These are phyloP conservation scores for Phycodurus eques DNA, from an alignment of 2,113 vertebrate species.

Conservation along the genomic window DNA sequence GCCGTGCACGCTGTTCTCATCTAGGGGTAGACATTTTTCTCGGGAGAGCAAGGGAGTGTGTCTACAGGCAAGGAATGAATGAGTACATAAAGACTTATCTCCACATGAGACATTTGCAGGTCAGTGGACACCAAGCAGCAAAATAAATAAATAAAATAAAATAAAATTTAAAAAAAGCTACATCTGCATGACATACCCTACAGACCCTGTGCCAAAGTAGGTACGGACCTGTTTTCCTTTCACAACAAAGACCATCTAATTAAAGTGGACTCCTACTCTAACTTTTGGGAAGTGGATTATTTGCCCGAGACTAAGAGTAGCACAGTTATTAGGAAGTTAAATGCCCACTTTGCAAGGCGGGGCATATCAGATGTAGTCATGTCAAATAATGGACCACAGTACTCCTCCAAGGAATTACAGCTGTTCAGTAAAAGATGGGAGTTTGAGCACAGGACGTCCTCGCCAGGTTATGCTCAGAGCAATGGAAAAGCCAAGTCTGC, in stretches of 20 bases:
- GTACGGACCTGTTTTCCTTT: constrained; percentile 6
- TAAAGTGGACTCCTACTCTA: neutral
- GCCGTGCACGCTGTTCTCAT: constrained; percentile 17
- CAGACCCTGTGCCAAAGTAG: constrained; percentile 3
- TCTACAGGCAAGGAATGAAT: constrained; percentile 23
- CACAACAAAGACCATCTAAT: neutral
- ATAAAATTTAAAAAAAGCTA: neutral
- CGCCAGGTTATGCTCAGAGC: neutral
- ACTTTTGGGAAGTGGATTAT: constrained; percentile 1
- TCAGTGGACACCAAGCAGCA: neutral
- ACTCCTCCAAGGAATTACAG: neutral
- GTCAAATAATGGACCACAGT: constrained; percentile 1
- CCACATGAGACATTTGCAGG: neutral
- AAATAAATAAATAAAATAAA: neutral
- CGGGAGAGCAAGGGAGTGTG: constrained; percentile 13
- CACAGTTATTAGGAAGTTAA: constrained; percentile 4
- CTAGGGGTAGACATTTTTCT: constrained; percentile 21
- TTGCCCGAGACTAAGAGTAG: neutral
- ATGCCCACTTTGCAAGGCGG: neutral
- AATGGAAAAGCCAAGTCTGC: constrained; percentile 11
- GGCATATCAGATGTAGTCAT: neutral
- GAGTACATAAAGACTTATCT: constrained; percentile 7
- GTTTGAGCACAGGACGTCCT: neutral
- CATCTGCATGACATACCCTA: neutral
- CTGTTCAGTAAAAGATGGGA: neutral